A percentile compares a stretch with the other conserved stretches of the same genome.
phyloP scores from a whole-genome alignment of 2,113 vertebrate species.

The Ptyas mucosa region DNA sequence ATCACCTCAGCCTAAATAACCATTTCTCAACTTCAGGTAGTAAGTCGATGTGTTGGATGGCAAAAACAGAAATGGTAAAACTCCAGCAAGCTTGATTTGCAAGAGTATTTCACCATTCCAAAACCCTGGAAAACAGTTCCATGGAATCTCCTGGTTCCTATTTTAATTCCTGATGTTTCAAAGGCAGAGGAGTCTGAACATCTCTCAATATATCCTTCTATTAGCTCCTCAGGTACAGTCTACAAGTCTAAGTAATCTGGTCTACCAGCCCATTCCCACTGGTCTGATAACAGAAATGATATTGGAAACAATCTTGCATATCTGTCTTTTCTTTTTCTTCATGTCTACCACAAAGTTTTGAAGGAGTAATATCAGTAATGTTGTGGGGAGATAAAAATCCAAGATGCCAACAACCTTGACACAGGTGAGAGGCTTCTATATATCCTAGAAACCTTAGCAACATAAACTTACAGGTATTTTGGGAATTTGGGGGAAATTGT shows the following conservation, averaged over 20 bases:
- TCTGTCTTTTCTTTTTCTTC: neutral
- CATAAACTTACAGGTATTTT: neutral
- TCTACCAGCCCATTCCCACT: neutral
- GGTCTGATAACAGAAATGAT: neutral
- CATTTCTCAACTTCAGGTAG: neutral
- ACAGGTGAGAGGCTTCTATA: neutral
- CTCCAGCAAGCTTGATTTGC: neutral
- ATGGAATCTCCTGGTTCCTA: neutral
- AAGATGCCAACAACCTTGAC: neutral
- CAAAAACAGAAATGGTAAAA: neutral
- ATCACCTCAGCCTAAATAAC: neutral
- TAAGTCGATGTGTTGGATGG: no score
- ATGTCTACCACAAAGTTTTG: neutral
- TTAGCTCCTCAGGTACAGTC: neutral
- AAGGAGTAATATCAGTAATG: neutral
- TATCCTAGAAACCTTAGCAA: neutral
- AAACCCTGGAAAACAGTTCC: neutral
- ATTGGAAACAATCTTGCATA: neutral
- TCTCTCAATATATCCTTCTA: neutral
- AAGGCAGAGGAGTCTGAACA: neutral
- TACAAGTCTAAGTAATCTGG: neutral
- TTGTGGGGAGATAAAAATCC: neutral
- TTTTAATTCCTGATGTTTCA: neutral
- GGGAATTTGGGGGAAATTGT: neutral
- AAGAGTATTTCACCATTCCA: neutral